Evolutionary conservation across 2,888 invertebrate genomes (phyloP), one percentile per base, ranked within the genome.

Genomic region (Xiphydria camelus): DNA sequence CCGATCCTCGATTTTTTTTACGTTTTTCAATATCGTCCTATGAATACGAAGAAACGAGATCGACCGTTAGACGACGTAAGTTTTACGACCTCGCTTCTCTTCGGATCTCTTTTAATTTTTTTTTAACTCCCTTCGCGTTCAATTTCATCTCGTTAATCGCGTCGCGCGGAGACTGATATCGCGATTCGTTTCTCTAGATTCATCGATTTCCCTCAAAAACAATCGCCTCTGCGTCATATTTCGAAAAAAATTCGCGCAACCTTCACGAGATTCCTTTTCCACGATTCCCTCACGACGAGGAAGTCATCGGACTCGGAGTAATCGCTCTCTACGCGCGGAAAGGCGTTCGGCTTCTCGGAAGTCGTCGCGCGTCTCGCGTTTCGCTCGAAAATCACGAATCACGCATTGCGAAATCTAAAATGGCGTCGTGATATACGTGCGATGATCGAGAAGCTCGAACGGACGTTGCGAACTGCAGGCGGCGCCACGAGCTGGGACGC

Each of bases 391-490:
- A 52, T 31, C 35, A 45, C 49, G 40, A 41, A 55, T 57, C 43
- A 48, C 36, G 53, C 47, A n/a, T n/a, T 47, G 33, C 36, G 37
- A 51, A 53, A 55, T 51, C n/a, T n/a, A 65, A 65, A 66, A 65
- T 65, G 66, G 64, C 55, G 61, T n/a, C n/a, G 59, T 40, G 23
- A 21, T 33, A 32, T 38, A 38, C 25, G 21, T n/a, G n/a, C 15
- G 43, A 29, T 36, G 34, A 42, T 34, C 35, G 12, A 17, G 42
- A 42, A 35, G 17, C 17, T 14, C 14, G 23, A 10, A 36, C 32
- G 33, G 18, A 47, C 34, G 18, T 44, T 17, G 19, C 41, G 40
- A 37, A 22, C 9, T 32, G 21, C 21, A 36, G 45, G 42, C 39
- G 55, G 49, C 59, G 57, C 49, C 51, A 55, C 55, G n/a, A 39